Percentiles rank a stretch among this genome's conserved stretches.
These are phyloP conservation scores for Mohoua ochrocephala DNA, from an alignment of 2,113 vertebrate species.

Conservation along the genomic window DNA sequence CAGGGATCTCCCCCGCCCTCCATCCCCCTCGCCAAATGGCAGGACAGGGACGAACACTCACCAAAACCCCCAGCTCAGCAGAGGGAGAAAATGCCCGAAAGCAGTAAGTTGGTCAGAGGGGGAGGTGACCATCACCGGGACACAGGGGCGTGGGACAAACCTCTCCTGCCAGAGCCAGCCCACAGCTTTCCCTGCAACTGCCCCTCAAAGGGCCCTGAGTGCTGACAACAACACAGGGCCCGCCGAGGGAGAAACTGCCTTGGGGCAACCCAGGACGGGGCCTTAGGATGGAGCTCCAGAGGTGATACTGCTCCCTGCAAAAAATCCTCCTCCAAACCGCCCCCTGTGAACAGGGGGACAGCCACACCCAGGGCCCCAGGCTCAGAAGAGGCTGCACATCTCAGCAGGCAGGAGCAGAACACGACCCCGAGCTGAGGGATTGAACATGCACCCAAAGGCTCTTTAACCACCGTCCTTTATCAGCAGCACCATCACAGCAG, in stretches of 20 bases:
- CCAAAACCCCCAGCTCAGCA: neutral
- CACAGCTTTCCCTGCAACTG: neutral
- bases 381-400: neutral
- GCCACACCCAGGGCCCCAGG: neutral
- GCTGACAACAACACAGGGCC: neutral
- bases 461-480: neutral
- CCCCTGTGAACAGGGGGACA: rapidly evolving
- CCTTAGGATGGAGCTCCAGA: neutral
- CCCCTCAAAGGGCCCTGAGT: neutral
- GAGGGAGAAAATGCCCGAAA: neutral
- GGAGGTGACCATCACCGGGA: neutral
- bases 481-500: neutral
- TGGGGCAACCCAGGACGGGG: neutral
- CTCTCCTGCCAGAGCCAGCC: neutral
- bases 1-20: neutral
- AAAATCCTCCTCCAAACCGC: neutral
- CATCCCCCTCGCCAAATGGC: neutral
- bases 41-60: neutral
- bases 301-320: neutral
- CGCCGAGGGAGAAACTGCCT: rapidly evolving
- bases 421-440: rapidly evolving
- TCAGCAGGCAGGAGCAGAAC: neutral
- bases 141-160: neutral
- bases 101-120: neutral
- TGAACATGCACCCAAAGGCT: rapidly evolving